A percentile compares a stretch with the other conserved stretches of the same genome.
Conservation (phyloP, 2,113 vertebrate species). For the Pycnonotus jocosus region DNA sequence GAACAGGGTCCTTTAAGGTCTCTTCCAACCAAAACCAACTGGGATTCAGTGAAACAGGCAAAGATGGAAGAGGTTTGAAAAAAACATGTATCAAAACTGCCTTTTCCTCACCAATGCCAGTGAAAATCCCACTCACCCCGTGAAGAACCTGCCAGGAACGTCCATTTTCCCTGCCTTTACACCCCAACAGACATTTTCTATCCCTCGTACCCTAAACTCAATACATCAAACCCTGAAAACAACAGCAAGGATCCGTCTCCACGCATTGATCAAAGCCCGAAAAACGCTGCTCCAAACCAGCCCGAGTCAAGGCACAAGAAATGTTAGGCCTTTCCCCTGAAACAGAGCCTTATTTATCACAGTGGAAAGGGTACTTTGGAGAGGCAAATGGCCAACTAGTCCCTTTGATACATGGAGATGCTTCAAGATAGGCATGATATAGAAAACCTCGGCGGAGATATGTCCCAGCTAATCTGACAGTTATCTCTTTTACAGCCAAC, state of each 20-base stretch:
- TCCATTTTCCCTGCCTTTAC: neutral
- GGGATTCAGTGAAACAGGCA: neutral
- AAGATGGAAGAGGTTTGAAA: neutral
- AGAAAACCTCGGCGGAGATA: constrained; percentile 31
- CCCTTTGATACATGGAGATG: constrained; percentile 49
- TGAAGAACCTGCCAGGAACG: neutral
- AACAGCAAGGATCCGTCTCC: neutral
- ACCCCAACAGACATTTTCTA: neutral
- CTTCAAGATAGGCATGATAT: constrained; percentile 47
- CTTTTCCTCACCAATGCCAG: neutral
- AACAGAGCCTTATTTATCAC: constrained; percentile 33
- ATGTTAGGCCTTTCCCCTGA: neutral
- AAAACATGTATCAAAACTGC: neutral
- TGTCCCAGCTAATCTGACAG: constrained; percentile 25
- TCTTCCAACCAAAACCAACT: neutral
- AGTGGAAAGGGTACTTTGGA: neutral
- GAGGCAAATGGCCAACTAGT: constrained; percentile 27
- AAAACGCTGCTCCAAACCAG: neutral
- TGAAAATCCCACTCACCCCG: neutral
- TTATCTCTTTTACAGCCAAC: constrained; percentile 42
- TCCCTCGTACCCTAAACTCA: neutral
- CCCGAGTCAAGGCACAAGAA: neutral
- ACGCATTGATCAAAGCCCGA: neutral
- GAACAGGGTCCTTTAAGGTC: neutral
- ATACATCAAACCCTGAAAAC: neutral